These are phyloP conservation scores for Chroicocephalus ridibundus DNA, from an alignment of 2,113 vertebrate genomes.

Conservation along the genomic window DNA sequence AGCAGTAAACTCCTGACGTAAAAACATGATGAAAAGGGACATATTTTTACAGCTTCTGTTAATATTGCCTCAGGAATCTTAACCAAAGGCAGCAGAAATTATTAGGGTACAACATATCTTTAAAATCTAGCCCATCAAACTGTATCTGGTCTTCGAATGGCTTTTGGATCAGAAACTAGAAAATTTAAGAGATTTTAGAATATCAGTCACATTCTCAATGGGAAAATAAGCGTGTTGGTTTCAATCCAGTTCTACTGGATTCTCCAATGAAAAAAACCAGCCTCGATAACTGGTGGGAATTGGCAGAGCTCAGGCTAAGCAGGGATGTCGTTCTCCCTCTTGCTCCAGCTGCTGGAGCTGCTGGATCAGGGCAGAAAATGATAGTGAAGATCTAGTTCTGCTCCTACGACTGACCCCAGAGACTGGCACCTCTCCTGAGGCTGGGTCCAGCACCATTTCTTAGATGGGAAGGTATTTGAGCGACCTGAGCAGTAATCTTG, in stretches of 20 bases:
- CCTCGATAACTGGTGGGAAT: background rate
- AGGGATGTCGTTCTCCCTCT: background rate
- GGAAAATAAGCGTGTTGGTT: background rate
- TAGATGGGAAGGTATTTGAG: background rate
- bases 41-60: conserved; percentile 14
- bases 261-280: background rate
- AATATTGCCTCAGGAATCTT: conserved; percentile 16
- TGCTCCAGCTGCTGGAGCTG: background rate
- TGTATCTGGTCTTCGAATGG: background rate
- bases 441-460: background rate
- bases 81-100: conserved; percentile 22
- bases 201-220: background rate
- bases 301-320: background rate
- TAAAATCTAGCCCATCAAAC: background rate
- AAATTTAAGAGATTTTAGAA: background rate
- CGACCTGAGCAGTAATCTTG: background rate
- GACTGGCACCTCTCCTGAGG: background rate
- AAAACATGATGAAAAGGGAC: conserved; percentile 12
- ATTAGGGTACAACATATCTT: background rate
- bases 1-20: conserved; percentile 36
- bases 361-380: background rate
- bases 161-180: conserved; percentile 8
- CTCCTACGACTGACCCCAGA: background rate
- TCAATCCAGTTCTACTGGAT: background rate
- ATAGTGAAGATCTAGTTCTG: background rate